Base-by-base conservation (phyloP, 2,797 vertebrate species). In the Gymnopithys bicolor region DNA sequence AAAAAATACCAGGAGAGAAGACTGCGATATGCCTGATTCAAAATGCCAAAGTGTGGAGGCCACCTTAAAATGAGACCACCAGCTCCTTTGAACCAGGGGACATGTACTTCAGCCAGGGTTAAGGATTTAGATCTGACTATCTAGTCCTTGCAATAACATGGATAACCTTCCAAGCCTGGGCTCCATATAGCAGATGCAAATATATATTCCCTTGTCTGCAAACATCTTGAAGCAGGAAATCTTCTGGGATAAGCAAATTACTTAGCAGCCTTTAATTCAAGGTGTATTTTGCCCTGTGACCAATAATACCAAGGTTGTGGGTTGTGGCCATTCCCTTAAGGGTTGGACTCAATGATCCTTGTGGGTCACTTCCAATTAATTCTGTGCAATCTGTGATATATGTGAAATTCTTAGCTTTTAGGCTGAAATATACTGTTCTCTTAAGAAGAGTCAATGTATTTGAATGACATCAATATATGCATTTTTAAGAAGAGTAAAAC, bases 21-120 rank as follows among this genome's bases (percentile, higher is more conserved):
- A n/a, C 11, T 35, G 5, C 17, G 53, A 21, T 5, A 3, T 66
- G 21, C 7, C 30, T 41, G 5, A 15, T 64, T 19, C 17, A 66
- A 84, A 75, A 24, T 0, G 0, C 1, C 1, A 9, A 49, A 87
- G 19, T 10, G 8, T 23, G 33, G 14, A 27, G 5, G 4, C 13
- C 9, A 19, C 14, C 19, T 56, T 67, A n/a, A 63, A 63, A 35
- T 43, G n/a, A 79, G 59, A 41, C 11, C 14, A 35, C 3, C 13
- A 64, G 11, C 7, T 76, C 4, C n/a, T 53, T 69, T 69, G 55
- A 58, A 75, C 17, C 8, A 68, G 16, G 12, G 60, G 13, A 3
- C 66, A 10, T 41, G 25, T 14, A 52, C 35, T 83, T 91, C 37
- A 91, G 24, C 22, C 32, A 22, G 3, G 62, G 37, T 4, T 19